Evolutionary conservation across 2,113 vertebrate species (phyloP), one percentile per base, ranked within the genome.

Genomic region (Uria aalge): DNA sequence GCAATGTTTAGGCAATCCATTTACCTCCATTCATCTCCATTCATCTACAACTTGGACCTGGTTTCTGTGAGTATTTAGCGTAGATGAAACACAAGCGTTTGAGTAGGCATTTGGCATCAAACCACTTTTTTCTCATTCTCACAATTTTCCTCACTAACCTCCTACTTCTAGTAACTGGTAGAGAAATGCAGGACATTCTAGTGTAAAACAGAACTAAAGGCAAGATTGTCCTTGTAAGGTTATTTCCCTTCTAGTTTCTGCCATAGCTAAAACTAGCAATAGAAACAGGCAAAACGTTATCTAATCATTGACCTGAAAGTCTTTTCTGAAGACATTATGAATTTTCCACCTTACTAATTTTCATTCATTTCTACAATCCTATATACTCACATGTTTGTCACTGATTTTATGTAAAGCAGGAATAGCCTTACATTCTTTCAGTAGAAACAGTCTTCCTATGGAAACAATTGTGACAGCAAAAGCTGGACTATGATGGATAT

Each of bases 381-480:
- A 5, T n/a, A 21, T 36, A 73, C 84, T 34, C 56, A 66, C 4
- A 27, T 0, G 0, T 50, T 71, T 76, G 3, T 55, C 26, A 40
- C 6, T 36, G 75, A 53, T 50, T 76, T 89, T 86, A 34, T 2
- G 1, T 45, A 89, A 83, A 43, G 5, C 20, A 56, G 20, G 45
- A 38, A 64, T 30, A 76, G 8, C 19, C 7, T 76, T 60, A 22
- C 16, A n/a, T 30, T 36, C 22, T 81, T 84, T 52, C 68, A 67
- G 23, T 22, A 77, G 19, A 67, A 82, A 36, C 8, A 53, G 2
- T 21, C 29, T 47, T 86, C 27, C 19, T n/a, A 3, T 45, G 38
- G 19, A 74, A 89, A 9, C 2, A 50, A 5, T 8, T 63, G 15
- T 69, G 26, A 43, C 11, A 57, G 15, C 26, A 24, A 79, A 86